phyloP scores from a whole-genome alignment of 2,797 vertebrate genomes.

The Crenichthys baileyi region DNA sequence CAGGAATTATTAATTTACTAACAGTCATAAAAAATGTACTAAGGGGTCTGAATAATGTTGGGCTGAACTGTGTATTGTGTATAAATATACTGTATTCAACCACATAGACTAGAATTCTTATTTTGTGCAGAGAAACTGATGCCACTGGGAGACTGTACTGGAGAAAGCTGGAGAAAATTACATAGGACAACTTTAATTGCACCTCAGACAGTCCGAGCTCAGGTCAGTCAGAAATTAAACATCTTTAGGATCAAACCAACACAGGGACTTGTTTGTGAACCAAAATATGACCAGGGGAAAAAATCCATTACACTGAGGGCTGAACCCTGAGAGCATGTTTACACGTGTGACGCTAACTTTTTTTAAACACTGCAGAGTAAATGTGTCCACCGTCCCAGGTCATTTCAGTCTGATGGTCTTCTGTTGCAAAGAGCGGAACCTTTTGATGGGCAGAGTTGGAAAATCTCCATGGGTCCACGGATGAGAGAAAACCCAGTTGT shows the following conservation, averaged over 20 bases:
- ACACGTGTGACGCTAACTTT: not conserved
- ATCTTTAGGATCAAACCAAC: not conserved
- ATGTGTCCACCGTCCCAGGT: not conserved
- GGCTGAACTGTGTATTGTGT: not conserved
- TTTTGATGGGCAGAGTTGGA: not conserved
- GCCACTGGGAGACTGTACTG: not conserved
- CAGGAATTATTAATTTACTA: not conserved
- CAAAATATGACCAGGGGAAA: slow-evolving; percentile 1
- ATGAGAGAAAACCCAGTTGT: slow-evolving; percentile 11
- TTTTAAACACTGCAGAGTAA: not conserved
- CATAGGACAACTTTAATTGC: not conserved
- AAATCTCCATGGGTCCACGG: slow-evolving; percentile 1
- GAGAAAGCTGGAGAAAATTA: not conserved
- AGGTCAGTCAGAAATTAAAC: not conserved
- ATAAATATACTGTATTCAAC: not conserved
- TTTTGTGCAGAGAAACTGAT: not conserved
- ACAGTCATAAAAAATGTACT: not conserved
- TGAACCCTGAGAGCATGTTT: slow-evolving; percentile 1
- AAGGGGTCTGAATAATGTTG: not conserved
- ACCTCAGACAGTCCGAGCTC: not conserved
- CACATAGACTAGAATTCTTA: too few species aligned
- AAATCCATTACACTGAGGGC: not conserved
- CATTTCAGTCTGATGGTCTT: slow-evolving; percentile 11
- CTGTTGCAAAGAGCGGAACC: slow-evolving; percentile 2
- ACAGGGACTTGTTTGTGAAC: not conserved